Evolutionary conservation across 2,113 vertebrate species (phyloP).

Genomic region (Tragulus kanchil): DNA sequence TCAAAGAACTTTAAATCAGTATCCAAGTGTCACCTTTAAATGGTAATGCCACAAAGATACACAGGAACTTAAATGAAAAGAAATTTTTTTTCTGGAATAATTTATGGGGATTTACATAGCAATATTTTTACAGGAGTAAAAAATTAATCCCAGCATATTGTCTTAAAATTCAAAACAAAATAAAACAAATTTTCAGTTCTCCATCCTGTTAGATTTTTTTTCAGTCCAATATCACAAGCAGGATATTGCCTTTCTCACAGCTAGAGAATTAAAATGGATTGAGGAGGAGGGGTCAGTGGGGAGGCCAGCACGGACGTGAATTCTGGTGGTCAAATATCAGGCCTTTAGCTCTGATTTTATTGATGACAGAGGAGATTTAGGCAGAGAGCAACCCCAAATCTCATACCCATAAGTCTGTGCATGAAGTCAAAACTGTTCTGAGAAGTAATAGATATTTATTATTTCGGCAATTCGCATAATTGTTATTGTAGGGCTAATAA

Average conservation of each 20-base stretch:
- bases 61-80: background rate
- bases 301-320: background rate
- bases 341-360: background rate
- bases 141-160: conserved; percentile 64
- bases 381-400: background rate
- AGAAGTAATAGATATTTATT: conserved; percentile 12
- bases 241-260: conserved; percentile 73
- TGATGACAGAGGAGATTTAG: background rate
- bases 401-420: background rate
- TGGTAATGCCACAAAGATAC: background rate
- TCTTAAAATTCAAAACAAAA: conserved; percentile 71
- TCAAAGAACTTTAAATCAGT: conserved; percentile 20
- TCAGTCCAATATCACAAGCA: conserved; percentile 48
- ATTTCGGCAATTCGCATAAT: background rate
- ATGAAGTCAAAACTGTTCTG: background rate
- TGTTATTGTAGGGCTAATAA: background rate
- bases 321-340: background rate
- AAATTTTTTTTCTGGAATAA: background rate
- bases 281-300: background rate
- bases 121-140: conserved; percentile 67
- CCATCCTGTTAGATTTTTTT: conserved; percentile 34
- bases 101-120: conserved; percentile 41
- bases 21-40: background rate
- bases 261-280: conserved; percentile 41
- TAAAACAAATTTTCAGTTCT: conserved; percentile 62